Percentiles rank a stretch among this genome's conserved stretches.
phyloP scores from a whole-genome alignment of 2,113 vertebrate species.

The Cardinalis cardinalis region DNA sequence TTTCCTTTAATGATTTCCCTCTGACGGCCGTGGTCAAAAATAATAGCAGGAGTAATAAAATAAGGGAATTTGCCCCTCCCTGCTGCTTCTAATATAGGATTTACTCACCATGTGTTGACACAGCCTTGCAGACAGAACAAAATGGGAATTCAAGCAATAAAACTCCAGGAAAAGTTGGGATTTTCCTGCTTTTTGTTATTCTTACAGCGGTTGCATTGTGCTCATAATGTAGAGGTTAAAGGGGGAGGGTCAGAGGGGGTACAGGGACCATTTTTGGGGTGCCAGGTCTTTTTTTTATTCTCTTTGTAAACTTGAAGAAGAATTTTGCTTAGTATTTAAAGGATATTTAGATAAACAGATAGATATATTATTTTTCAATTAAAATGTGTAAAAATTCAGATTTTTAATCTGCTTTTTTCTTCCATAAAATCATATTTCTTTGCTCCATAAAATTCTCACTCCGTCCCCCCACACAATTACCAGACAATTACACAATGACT shows the following conservation, averaged over 20 bases:
- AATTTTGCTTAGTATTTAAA: background rate
- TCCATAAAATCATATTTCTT: background rate
- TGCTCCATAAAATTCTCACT: background rate
- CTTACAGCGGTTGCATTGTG: rapidly evolving
- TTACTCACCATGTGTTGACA: background rate
- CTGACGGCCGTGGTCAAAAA: slow-evolving; percentile 7
- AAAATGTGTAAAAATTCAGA: background rate
- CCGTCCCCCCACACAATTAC: background rate
- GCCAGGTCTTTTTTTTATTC: rapidly evolving
- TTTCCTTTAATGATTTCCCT: slow-evolving; percentile 54
- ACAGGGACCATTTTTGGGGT: background rate
- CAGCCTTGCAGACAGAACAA: background rate
- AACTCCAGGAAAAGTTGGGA: background rate
- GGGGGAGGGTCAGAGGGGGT: background rate
- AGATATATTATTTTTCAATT: too few species aligned
- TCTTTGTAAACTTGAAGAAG: background rate
- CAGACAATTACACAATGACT: background rate
- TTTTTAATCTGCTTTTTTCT: background rate
- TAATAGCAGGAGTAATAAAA: slow-evolving; percentile 30
- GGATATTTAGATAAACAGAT: background rate
- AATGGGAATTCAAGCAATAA: background rate
- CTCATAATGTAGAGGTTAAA: rapidly evolving
- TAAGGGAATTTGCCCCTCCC: background rate
- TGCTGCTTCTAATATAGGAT: background rate
- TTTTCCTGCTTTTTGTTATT: background rate